Evolutionary conservation across 2,113 vertebrate genomes (phyloP).

Genomic region (Blennius ocellaris): DNA sequence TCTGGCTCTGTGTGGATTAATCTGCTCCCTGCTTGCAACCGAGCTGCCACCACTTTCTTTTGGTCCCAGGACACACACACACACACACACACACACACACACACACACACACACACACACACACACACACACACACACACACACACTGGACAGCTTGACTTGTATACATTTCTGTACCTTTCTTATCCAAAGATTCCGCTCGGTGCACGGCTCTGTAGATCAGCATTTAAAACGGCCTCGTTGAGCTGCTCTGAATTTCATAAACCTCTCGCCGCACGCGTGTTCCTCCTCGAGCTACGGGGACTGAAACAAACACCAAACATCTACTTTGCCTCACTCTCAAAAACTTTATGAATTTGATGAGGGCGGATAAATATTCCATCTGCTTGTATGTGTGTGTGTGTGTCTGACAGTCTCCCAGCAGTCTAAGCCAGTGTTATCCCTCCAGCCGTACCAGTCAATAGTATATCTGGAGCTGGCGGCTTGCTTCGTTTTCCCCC

Average conservation of each 20-base stretch:
- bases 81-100: conserved; percentile 22
- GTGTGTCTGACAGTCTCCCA: conserved; percentile 67
- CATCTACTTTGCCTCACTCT: conserved; percentile 65
- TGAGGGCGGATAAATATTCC: conserved; percentile 80
- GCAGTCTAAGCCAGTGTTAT: conserved; percentile 78
- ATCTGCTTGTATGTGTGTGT: conserved; percentile 66
- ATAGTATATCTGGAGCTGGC: conserved; percentile 75
- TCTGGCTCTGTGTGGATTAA: conserved; percentile 85
- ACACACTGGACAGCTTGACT: conserved; percentile 33
- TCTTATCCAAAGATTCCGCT: conserved; percentile 32
- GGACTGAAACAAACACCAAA: conserved; percentile 69
- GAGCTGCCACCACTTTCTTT: conserved; percentile 82
- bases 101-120: conserved; percentile 9
- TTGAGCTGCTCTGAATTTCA: conserved; percentile 53
- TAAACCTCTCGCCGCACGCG: conserved; percentile 16
- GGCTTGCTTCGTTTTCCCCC: conserved; percentile 55
- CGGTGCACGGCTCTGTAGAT: conserved; percentile 18
- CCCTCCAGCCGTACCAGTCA: conserved; percentile 77
- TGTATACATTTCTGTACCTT: conserved; percentile 41
- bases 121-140: conserved; percentile 41
- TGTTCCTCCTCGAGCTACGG: conserved; percentile 52
- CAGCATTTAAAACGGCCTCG: conserved; percentile 21
- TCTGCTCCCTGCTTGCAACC: conserved; percentile 85
- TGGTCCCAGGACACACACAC: conserved; percentile 66
- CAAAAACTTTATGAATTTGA: conserved; percentile 80